Conservation (phyloP, 2,888 invertebrate genomes). For the Erebia aethiops region DNA sequence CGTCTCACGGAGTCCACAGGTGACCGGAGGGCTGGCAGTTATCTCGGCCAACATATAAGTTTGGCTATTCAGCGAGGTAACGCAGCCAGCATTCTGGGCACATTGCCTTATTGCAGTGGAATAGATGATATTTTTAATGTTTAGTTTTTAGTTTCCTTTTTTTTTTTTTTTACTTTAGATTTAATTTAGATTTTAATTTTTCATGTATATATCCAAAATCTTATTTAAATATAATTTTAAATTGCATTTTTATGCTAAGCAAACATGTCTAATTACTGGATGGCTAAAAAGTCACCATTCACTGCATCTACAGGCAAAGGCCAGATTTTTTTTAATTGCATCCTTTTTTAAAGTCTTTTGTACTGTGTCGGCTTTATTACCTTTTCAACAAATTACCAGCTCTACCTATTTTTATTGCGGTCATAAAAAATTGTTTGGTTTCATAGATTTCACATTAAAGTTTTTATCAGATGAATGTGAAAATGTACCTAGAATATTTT, state of each 20-base stretch:
- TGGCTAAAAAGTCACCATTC: slow-evolving; percentile 45
- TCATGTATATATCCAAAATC: too few species aligned
- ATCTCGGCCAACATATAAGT: too few species aligned
- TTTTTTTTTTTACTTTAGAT: too few species aligned
- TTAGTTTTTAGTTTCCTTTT: too few species aligned
- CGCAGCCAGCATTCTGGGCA: too few species aligned
- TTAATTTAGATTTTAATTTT: too few species aligned
- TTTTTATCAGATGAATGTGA: neutral
- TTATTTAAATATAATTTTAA: slow-evolving; percentile 21
- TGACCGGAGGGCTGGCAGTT: too few species aligned
- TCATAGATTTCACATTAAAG: slow-evolving; percentile 6
- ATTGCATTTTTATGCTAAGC: slow-evolving; percentile 55
- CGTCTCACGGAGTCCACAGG: too few species aligned
- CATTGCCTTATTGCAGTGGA: too few species aligned
- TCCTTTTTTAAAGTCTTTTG: slow-evolving; percentile 31
- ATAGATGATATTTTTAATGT: too few species aligned
- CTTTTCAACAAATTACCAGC: slow-evolving; percentile 11
- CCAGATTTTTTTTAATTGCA: slow-evolving; percentile 37
- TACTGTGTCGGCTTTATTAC: slow-evolving; percentile 36
- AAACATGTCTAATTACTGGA: slow-evolving; percentile 51
- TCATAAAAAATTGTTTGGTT: slow-evolving; percentile 30
- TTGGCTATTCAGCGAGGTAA: too few species aligned
- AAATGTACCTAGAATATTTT: neutral
- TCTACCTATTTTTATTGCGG: slow-evolving; percentile 45
- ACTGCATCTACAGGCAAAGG: slow-evolving; percentile 19